phyloP scores from a whole-genome alignment of 2,888 invertebrate genomes.

The Malthinus seriepunctatus region DNA sequence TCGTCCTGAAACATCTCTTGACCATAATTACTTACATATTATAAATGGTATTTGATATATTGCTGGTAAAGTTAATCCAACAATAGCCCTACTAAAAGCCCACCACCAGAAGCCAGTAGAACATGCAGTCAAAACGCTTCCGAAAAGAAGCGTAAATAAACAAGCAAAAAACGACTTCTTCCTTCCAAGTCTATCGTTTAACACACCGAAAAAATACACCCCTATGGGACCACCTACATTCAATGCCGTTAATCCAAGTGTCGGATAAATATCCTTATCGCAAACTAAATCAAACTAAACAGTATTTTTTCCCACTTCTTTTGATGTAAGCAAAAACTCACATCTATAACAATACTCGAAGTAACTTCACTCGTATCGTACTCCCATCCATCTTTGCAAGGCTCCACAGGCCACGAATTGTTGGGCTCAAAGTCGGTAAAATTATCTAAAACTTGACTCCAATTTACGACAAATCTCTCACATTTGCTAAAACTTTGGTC shows the following conservation, averaged over 20 bases:
- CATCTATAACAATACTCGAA: conserved; percentile 85
- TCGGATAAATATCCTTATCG: conserved; percentile 83
- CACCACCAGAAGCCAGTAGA: conserved; percentile 82
- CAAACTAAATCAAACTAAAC: conserved; percentile 89
- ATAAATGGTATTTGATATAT: conserved; percentile 95
- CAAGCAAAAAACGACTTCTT: conserved; percentile 86
- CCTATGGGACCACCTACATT: conserved; percentile 90
- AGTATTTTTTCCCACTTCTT: background rate
- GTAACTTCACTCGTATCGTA: conserved; percentile 70
- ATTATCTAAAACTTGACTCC: conserved; percentile 61
- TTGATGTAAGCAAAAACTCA: conserved; percentile 53
- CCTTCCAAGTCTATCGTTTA: conserved; percentile 87
- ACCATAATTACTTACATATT: conserved; percentile 74
- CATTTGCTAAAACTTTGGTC: conserved; percentile 66
- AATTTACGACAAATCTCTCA: conserved; percentile 72
- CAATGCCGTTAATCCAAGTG: conserved; percentile 81
- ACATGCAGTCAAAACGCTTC: conserved; percentile 79
- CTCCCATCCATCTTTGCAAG: conserved; percentile 79
- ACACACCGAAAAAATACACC: conserved; percentile 82
- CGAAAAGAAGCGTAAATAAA: conserved; percentile 76
- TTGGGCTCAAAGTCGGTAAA: conserved; percentile 52
- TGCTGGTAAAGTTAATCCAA: conserved; percentile 90
- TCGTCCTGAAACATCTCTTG: background rate
- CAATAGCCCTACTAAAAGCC: conserved; percentile 77
- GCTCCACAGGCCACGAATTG: conserved; percentile 65